phyloP scores from a whole-genome alignment of 2,888 invertebrate genomes.

The Ennomos fuscantarius region DNA sequence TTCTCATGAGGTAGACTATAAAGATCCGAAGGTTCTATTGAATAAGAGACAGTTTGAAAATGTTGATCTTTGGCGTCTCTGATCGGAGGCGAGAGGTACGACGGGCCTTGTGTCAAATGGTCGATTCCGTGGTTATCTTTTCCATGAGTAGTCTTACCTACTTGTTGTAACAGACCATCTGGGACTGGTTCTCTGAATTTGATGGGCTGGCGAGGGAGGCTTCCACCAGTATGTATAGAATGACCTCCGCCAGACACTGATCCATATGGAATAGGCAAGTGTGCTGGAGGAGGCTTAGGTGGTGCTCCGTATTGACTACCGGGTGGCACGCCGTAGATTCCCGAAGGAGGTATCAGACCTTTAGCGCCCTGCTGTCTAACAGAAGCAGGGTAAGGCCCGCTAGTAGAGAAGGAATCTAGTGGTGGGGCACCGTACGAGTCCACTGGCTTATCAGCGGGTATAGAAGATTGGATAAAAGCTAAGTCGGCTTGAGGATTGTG shows the following conservation, averaged over 20 bases:
- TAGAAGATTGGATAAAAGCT: slow-evolving; percentile 43
- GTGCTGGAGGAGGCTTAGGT: slow-evolving; percentile 57
- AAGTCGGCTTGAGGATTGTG: slow-evolving; percentile 53
- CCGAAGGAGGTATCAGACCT: slow-evolving; percentile 86
- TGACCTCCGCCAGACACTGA: slow-evolving; percentile 74
- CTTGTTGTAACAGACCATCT: slow-evolving; percentile 87
- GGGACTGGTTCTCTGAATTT: slow-evolving; percentile 91
- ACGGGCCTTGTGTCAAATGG: slow-evolving; percentile 75
- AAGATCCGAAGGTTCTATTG: slow-evolving; percentile 79
- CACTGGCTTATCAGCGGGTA: slow-evolving; percentile 54
- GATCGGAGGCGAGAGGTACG: slow-evolving; percentile 88
- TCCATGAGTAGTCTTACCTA: slow-evolving; percentile 86
- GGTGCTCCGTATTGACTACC: slow-evolving; percentile 80
- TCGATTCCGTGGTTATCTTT: slow-evolving; percentile 86
- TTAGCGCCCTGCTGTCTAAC: slow-evolving; percentile 75
- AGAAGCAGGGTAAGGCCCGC: slow-evolving; percentile 66
- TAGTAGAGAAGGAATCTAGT: slow-evolving; percentile 72
- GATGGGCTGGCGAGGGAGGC: slow-evolving; percentile 86
- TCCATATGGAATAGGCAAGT: slow-evolving; percentile 76
- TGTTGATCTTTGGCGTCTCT: slow-evolving; percentile 81
- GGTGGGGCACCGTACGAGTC: slow-evolving; percentile 76
- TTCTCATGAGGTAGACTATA: slow-evolving; percentile 81
- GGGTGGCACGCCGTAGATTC: slow-evolving; percentile 86
- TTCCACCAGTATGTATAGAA: slow-evolving; percentile 69
- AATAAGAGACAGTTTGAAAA: slow-evolving; percentile 65